Base-by-base conservation (phyloP, 1,140 invertebrate genomes). In the Orussus abietinus region DNA sequence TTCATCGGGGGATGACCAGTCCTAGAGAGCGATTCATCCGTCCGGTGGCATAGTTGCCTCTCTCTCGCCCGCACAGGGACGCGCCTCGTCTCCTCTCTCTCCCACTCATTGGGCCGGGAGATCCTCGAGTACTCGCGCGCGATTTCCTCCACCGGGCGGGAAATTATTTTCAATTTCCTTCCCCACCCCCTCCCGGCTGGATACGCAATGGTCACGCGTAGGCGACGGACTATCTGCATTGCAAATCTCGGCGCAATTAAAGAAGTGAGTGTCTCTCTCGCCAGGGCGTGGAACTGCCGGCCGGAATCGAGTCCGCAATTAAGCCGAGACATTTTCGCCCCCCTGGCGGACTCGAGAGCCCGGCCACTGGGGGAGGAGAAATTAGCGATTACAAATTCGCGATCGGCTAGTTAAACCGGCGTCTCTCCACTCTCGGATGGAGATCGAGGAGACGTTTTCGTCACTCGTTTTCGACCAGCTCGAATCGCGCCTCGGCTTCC, bases 231-330 rank as follows among this genome's bases (percentile, higher is more conserved):
- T 53, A 64, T 64, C 52, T 64, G 56, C 57, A 64, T 62, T 62
- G 59, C 57, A 62, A 62, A 62, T 62, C 50, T 31, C 50, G 53
- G 52, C 52, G 57, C 59, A 64, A 64, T 64, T 62, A 64, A 62
- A 62, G n/a, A n/a, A n/a, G n/a, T n/a, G n/a, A 64, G 53, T 62
- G 50, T 62, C 60, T 62, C 57, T 53, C 42, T 29, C 20, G 36
- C 38, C 32, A 28, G 42, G 35, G 36, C 17, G 38, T 43, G 33
- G 42, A 48, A 47, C n/a, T n/a, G n/a, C n/a, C 49, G 47, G 36
- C 43, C 32, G 43, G 51, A 39, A 22, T 55, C 44, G 56, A 57
- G 57, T 61, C 49, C 49, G 55, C 59, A 61, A 63, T 63, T 63
- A 63, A 61, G 50, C 45, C 52, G 53, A 62, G 58, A 62, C 54